Base-by-base conservation (phyloP, 2,888 invertebrate genomes). In the Agrypnus murinus region DNA sequence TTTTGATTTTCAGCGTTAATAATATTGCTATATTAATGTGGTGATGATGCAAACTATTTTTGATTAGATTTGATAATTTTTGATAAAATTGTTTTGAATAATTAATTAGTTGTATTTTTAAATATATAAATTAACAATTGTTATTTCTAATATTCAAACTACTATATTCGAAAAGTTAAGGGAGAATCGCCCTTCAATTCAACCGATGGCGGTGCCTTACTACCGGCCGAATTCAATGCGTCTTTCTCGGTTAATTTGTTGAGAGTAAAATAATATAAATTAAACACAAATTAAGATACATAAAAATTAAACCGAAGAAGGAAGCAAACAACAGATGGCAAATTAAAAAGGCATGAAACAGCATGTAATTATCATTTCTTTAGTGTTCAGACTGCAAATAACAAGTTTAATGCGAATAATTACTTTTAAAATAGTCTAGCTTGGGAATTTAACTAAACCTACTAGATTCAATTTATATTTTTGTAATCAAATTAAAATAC, bases 301-400 rank as follows among this genome's bases (percentile, higher is more conserved):
- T 25, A 31, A 6, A 31, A 50, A 50, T 31, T 8, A 19, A 19
- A 46, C 5, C 32, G 5, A 50, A 50, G 5, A 50, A 31, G 50
- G 25, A 50, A 55, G 1, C 10, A 9, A 34, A 36, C 10, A 38
- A 38, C 55, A 55, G 19, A 38, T 55, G 55, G 36, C 17, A 36
- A 32, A 31, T 53, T 62, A 48, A 48, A 62, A 45, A 62, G 36
- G 34, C 46, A 25, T 25, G 25, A 45, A 59, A 45, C 14, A n/a
- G 12, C 14, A 31, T 59, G 36, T 62, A 34, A 34, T 62, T 46
- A 36, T 7, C 5, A 32, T 32, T 25, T 32, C 50, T 32, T 25
- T n/a, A n/a, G 5, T 31, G 34, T 36, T 55, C 17, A 9, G 17
- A 34, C 15, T 36, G 15, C 0, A 36, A 14, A 8, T 50, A 19